A percentile compares a stretch with the other conserved stretches of the same genome.
These are phyloP conservation scores for Pipra filicauda DNA, from an alignment of 2,113 vertebrate genomes.

Conservation along the genomic window DNA sequence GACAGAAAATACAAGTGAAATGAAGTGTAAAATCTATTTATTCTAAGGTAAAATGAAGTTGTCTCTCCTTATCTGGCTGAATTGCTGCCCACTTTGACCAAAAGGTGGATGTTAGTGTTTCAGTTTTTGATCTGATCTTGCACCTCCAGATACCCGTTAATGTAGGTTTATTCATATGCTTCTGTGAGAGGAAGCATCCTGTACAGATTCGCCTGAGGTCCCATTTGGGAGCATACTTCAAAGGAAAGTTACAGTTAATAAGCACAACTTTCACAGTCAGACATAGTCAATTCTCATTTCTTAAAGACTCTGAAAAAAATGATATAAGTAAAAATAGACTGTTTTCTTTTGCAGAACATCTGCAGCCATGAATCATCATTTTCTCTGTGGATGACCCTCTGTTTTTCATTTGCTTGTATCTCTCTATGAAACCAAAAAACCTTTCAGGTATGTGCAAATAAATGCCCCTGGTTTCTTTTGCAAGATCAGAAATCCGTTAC, in stretches of 20 bases:
- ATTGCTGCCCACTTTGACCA: background rate
- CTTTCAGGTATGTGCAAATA: background rate
- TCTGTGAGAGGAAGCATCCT: background rate
- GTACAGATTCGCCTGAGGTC: background rate
- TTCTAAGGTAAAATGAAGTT: background rate
- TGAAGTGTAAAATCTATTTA: background rate
- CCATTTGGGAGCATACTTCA: background rate
- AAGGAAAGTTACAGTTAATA: background rate
- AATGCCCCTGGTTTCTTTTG: background rate
- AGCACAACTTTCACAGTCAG: background rate
- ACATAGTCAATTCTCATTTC: background rate
- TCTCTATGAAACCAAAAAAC: background rate
- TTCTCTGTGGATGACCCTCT: background rate
- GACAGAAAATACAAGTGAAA: background rate
- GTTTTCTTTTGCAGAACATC: background rate
- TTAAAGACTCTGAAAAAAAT: background rate
- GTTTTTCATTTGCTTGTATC: background rate
- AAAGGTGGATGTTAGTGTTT: background rate
- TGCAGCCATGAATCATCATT: background rate
- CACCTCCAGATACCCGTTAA: background rate
- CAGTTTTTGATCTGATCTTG: background rate
- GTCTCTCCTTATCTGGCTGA: background rate
- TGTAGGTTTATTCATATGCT: background rate
- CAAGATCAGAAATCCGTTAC: background rate
- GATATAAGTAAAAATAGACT: background rate